phyloP scores from a whole-genome alignment of 2,888 invertebrate genomes.

The Lymantria monacha region DNA sequence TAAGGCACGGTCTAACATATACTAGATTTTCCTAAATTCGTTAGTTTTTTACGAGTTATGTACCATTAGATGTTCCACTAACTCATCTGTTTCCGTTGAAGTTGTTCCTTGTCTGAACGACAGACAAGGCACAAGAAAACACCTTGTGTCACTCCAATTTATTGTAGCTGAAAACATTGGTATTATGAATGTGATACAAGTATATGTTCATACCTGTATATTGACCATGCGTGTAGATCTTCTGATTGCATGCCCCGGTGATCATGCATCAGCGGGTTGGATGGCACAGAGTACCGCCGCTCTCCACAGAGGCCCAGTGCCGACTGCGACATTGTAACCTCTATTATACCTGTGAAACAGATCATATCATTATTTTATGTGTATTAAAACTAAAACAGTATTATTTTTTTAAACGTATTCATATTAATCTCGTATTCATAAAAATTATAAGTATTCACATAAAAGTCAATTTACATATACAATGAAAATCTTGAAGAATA shows the following conservation, averaged over 20 bases:
- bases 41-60: no score
- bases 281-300: constrained; percentile 94
- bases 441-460: background rate
- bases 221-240: constrained; percentile 97
- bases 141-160: no score
- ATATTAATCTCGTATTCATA: no score
- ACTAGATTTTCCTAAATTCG: no score
- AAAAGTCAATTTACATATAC: background rate
- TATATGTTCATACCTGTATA: constrained; percentile 87
- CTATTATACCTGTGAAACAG: constrained; percentile 21
- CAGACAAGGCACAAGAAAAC: no score
- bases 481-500: background rate
- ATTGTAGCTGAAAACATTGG: background rate
- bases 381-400: background rate
- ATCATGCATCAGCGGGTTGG: constrained; percentile 86
- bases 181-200: background rate
- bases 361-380: constrained; percentile 5
- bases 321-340: constrained; percentile 64
- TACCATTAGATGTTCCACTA: no score
- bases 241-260: constrained; percentile 93
- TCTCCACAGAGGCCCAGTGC: constrained; percentile 83
- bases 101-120: no score
- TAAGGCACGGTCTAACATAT: no score
- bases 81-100: no score
- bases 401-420: background rate